A percentile compares a stretch with the other conserved stretches of the same genome.
Conservation (phyloP, 2,113 vertebrate species). For the Anarrhichthys ocellatus region DNA sequence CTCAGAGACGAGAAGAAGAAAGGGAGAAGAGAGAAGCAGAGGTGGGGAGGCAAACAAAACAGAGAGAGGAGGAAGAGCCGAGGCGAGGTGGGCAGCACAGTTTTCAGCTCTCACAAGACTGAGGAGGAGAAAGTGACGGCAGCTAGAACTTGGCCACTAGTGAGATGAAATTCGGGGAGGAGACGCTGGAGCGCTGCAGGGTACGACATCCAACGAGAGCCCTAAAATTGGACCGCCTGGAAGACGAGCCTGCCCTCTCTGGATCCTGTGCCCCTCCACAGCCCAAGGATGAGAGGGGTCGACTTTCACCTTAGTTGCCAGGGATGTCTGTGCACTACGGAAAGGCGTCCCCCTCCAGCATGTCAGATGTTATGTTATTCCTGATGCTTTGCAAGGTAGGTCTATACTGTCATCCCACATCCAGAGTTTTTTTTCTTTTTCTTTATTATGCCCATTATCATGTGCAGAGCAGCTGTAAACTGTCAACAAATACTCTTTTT, state of each 20-base stretch:
- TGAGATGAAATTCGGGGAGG: constrained; percentile 87
- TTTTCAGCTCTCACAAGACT: constrained; percentile 63
- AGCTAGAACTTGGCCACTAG: constrained; percentile 84
- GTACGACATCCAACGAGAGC: constrained; percentile 77
- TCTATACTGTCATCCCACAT: constrained; percentile 31
- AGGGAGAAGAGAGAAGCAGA: constrained; percentile 44
- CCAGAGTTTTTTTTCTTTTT: neutral
- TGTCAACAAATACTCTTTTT: constrained; percentile 14
- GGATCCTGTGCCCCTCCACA: constrained; percentile 77
- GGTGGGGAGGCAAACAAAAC: constrained; percentile 49
- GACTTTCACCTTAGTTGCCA: constrained; percentile 76
- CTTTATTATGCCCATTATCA: constrained; percentile 3
- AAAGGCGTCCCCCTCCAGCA: constrained; percentile 86
- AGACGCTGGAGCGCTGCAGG: constrained; percentile 80
- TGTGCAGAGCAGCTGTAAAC: constrained; percentile 9
- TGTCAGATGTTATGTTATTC: constrained; percentile 89
- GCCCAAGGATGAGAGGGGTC: constrained; percentile 80
- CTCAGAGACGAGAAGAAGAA: constrained; percentile 56
- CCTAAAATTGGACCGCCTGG: constrained; percentile 78
- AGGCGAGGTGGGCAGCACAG: constrained; percentile 63
- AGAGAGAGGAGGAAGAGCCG: constrained; percentile 47
- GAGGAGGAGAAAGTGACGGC: constrained; percentile 84
- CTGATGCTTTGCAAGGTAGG: constrained; percentile 97
- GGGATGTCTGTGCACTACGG: constrained; percentile 82
- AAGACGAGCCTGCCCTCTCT: constrained; percentile 83